A percentile compares a stretch with the other conserved stretches of the same genome.
Conservation (phyloP, 2,888 invertebrate species). For the Coleophora flavipennella region DNA sequence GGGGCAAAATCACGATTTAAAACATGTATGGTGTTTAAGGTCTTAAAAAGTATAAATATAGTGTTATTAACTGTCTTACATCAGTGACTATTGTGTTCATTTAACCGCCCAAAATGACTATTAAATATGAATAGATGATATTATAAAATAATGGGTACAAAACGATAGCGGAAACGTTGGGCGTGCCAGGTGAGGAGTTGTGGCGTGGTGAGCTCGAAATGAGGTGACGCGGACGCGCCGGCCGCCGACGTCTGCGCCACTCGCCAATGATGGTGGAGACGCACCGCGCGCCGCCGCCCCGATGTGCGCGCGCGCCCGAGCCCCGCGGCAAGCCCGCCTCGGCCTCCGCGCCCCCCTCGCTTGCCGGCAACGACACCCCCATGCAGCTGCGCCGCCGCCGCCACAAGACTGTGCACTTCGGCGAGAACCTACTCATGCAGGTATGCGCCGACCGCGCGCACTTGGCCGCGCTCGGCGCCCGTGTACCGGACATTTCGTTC, state of each 20-base stretch:
- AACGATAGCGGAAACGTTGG: conserved; percentile 23
- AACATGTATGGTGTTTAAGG: too few species aligned
- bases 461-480: conserved; percentile 60
- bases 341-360: conserved; percentile 72
- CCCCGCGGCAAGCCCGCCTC: conserved; percentile 63
- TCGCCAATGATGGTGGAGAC: conserved; percentile 71
- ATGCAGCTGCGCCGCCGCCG: conserved; percentile 79
- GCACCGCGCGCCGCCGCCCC: conserved; percentile 63
- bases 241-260: conserved; percentile 53
- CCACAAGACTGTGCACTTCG: conserved; percentile 85
- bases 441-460: conserved; percentile 80
- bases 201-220: conserved; percentile 37
- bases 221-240: conserved; percentile 64
- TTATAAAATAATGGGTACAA: conserved; percentile 25
- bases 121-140: conserved; percentile 1
- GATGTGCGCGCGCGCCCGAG: conserved; percentile 59
- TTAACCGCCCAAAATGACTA: not conserved
- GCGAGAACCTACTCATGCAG: conserved; percentile 81
- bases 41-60: too few species aligned
- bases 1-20: too few species aligned
- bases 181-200: conserved; percentile 25
- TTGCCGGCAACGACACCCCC: conserved; percentile 59
- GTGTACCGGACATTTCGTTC: conserved; percentile 63
- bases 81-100: not conserved
- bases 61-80: too few species aligned